A percentile compares a stretch with the other conserved stretches of the same genome.
Conservation (phyloP, 2,113 vertebrate species). For the Phaethornis superciliosus region DNA sequence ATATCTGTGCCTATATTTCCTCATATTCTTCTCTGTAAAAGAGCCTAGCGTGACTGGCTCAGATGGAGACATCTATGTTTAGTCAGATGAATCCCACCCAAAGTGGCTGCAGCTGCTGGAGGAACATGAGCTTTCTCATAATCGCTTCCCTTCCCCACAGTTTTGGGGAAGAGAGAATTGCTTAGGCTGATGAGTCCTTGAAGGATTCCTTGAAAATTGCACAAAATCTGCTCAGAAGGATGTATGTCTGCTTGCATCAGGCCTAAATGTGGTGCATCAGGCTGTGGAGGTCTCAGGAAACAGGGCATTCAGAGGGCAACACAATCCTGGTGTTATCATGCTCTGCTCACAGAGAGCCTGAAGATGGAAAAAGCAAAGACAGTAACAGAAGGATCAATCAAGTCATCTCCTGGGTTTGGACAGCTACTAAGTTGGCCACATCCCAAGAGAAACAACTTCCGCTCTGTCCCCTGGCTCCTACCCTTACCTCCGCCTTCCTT, state of each 20-base stretch:
- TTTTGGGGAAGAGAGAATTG: slow-evolving; percentile 47
- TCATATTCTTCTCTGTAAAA: slow-evolving; percentile 4
- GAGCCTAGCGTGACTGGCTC: slow-evolving; percentile 9
- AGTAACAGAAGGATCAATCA: slow-evolving; percentile 21
- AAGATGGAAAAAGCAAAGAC: not conserved
- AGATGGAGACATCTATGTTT: slow-evolving; percentile 23
- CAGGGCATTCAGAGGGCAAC: not conserved
- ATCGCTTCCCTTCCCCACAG: slow-evolving; percentile 28
- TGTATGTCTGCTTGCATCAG: not conserved
- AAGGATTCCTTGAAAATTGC: slow-evolving; percentile 43
- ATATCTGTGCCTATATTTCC: not conserved
- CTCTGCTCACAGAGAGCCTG: not conserved
- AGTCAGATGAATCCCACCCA: slow-evolving; percentile 58
- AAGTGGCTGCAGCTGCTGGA: slow-evolving; percentile 51
- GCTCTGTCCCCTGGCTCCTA: not conserved
- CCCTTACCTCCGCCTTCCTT: slow-evolving; percentile 26
- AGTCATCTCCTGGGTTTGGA: not conserved
- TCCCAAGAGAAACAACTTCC: slow-evolving; percentile 63
- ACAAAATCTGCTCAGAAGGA: slow-evolving; percentile 3
- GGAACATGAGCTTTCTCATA: slow-evolving; percentile 38
- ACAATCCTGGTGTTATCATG: accelerated
- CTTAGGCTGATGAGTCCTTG: slow-evolving; percentile 32
- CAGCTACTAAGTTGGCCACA: slow-evolving; percentile 53
- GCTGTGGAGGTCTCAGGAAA: not conserved
- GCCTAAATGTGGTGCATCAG: not conserved